A percentile compares a stretch with the other conserved stretches of the same genome.
Evolutionary conservation across 2,113 vertebrate genomes (phyloP).

Genomic region (Corvus moneduloides): DNA sequence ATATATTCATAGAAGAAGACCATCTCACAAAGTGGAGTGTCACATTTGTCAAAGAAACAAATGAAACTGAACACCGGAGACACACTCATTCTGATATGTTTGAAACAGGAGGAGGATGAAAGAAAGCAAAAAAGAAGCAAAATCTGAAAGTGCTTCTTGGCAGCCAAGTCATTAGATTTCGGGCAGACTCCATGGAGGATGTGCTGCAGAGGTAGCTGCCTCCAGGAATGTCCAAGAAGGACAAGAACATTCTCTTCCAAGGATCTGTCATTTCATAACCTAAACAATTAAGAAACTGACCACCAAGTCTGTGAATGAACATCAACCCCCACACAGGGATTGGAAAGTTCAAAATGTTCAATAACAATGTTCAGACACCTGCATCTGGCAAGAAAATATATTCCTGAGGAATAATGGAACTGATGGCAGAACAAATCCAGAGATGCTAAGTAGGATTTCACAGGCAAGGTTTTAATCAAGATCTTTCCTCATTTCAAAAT

Average conservation of each 20-base stretch:
- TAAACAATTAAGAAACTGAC: neutral
- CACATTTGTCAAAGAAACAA: neutral
- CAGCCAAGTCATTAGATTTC: neutral
- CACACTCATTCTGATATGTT: neutral
- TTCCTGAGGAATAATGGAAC: neutral
- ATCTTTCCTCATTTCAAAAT: neutral
- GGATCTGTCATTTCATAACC: neutral
- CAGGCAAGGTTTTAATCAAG: neutral
- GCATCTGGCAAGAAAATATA: neutral
- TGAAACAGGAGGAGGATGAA: neutral
- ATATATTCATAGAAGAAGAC: neutral
- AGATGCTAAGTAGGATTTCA: neutral
- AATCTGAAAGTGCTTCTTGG: neutral
- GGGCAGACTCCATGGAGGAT: neutral
- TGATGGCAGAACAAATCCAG: neutral
- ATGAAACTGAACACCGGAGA: neutral
- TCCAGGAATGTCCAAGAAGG: neutral
- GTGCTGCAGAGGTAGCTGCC: neutral
- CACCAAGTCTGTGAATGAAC: neutral
- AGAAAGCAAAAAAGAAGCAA: neutral
- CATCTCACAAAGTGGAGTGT: neutral
- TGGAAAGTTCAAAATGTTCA: neutral
- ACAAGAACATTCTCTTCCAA: neutral
- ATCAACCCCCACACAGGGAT: neutral
- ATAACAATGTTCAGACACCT: neutral